A percentile compares a stretch with the other conserved stretches of the same genome.
Evolutionary conservation across 2,113 vertebrate genomes (phyloP).

Genomic region (Mobula birostris): DNA sequence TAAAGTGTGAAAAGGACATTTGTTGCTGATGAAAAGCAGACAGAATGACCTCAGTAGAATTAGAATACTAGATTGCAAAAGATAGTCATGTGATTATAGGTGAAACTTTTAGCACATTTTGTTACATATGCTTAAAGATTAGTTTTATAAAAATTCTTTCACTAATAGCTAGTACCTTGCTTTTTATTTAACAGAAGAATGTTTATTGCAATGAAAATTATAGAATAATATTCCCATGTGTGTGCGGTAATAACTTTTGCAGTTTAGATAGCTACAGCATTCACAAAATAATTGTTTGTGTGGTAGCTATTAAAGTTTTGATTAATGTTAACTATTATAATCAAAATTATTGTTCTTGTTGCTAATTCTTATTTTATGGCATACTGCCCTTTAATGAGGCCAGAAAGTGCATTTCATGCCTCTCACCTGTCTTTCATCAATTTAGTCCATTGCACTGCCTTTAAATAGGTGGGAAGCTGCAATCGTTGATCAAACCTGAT

Average conservation of each 20-base stretch:
- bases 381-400: not conserved
- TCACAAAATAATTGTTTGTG: not conserved
- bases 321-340: not conserved
- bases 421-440: not conserved
- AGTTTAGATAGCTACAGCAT: not conserved
- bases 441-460: not conserved
- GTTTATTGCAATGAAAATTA: not conserved
- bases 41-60: not conserved
- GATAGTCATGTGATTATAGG: not conserved
- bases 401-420: not conserved
- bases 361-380: not conserved
- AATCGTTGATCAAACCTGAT: not conserved
- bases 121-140: not conserved
- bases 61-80: not conserved
- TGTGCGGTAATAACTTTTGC: not conserved
- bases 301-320: not conserved
- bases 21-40: conserved; percentile 1
- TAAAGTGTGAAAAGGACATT: conserved; percentile 29
- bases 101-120: conserved; percentile 13
- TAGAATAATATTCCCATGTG: not conserved
- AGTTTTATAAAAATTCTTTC: not conserved
- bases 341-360: not conserved
- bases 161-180: not conserved
- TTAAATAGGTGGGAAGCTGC: not conserved
- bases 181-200: not conserved